These are phyloP conservation scores for Agriopis marginaria DNA, from an alignment of 2,888 invertebrate genomes.

Conservation along the genomic window DNA sequence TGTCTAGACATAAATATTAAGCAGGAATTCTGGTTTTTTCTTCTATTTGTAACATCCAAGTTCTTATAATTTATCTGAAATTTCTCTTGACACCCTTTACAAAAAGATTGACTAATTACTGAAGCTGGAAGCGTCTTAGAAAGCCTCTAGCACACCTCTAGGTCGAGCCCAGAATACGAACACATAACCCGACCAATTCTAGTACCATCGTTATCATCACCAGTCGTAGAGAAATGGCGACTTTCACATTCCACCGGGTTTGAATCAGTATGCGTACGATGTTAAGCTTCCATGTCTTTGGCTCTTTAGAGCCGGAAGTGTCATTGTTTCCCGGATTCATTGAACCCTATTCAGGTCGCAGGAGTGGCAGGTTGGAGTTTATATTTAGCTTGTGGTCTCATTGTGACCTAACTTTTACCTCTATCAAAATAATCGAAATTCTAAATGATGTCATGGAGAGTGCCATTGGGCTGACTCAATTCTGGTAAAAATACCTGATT, in stretches of 20 bases:
- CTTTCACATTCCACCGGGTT: conserved; percentile 53
- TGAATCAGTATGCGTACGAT: conserved; percentile 66
- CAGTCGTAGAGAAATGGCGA: conserved; percentile 33
- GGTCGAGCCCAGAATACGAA: conserved; percentile 32
- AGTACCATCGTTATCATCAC: conserved; percentile 27
- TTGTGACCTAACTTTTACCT: background rate
- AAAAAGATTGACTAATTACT: conserved; percentile 31
- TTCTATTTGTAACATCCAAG: background rate
- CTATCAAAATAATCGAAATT: background rate
- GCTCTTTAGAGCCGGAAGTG: conserved; percentile 72
- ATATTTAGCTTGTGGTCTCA: conserved; percentile 6
- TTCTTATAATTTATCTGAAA: conserved; percentile 16
- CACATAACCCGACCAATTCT: conserved; percentile 21
- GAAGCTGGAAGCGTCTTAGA: conserved; percentile 53
- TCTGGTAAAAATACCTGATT: background rate
- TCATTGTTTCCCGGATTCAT: conserved; percentile 77
- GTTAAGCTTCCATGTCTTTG: conserved; percentile 52
- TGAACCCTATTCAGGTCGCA: conserved; percentile 74
- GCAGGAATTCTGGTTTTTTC: background rate
- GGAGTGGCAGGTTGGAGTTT: conserved; percentile 13
- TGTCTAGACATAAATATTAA: background rate
- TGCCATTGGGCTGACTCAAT: too few relatives aligned
- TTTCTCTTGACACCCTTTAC: conserved; percentile 22
- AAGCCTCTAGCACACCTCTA: conserved; percentile 50
- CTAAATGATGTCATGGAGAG: background rate